phyloP scores from a whole-genome alignment of 2,888 invertebrate genomes.

The Serripes groenlandicus region DNA sequence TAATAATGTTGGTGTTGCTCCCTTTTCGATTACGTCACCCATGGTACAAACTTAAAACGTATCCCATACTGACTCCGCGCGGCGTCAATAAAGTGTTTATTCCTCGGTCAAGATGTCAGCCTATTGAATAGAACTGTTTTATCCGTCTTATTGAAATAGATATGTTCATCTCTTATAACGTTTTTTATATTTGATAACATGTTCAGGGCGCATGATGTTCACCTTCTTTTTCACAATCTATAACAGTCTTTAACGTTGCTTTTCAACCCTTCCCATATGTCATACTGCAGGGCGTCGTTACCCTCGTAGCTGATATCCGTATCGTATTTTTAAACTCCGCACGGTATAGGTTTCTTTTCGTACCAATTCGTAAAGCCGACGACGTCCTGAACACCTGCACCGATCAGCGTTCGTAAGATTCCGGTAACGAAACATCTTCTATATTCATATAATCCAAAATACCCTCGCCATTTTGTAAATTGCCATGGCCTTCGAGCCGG shows the following conservation, averaged over 20 bases:
- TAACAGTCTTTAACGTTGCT: conserved; percentile 50
- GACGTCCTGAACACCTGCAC: conserved; percentile 57
- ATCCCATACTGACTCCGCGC: too few species aligned
- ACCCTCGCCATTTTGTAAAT: conserved; percentile 67
- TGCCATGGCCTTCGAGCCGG: conserved; percentile 61
- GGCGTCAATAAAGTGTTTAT: too few species aligned
- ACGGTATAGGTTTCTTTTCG: conserved; percentile 69
- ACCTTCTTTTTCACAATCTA: conserved; percentile 10
- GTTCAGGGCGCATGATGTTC: conserved; percentile 42
- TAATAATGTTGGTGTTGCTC: too few species aligned
- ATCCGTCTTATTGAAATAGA: conserved; percentile 49
- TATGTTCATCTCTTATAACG: conserved; percentile 47
- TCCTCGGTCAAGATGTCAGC: too few species aligned
- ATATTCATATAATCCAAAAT: conserved; percentile 74
- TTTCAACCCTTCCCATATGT: conserved; percentile 63
- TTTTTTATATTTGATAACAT: background rate
- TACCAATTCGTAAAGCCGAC: conserved; percentile 74
- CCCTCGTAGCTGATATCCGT: conserved; percentile 69
- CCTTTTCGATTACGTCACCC: too few species aligned
- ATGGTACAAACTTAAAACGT: too few species aligned
- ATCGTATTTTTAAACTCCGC: conserved; percentile 70
- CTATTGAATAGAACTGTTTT: conserved; percentile 38
- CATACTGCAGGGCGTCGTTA: conserved; percentile 55
- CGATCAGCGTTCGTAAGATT: conserved; percentile 68
- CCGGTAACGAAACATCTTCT: conserved; percentile 81